phyloP scores from a whole-genome alignment of 2,797 vertebrate species.

The Rousettus madagascariensis region DNA sequence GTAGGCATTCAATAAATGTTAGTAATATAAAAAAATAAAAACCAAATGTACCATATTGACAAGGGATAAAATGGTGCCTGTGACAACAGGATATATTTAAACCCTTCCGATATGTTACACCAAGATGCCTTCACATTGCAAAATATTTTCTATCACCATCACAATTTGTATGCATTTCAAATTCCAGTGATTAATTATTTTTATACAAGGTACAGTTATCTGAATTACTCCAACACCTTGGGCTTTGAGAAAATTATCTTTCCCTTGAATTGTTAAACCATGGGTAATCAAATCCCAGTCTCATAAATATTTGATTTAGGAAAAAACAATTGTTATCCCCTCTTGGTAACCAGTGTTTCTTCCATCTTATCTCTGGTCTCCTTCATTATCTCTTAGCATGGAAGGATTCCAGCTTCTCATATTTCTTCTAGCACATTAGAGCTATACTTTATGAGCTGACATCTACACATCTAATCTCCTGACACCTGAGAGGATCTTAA shows the following conservation, averaged over 20 bases:
- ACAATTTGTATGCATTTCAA: slow-evolving; percentile 51
- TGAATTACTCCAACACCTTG: slow-evolving; percentile 54
- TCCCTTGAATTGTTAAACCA: slow-evolving; percentile 64
- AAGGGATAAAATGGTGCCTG: background rate
- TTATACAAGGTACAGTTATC: slow-evolving; percentile 43
- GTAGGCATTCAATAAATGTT: slow-evolving; percentile 8
- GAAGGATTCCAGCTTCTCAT: slow-evolving; percentile 28
- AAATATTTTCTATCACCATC: slow-evolving; percentile 49
- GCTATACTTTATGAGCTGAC: slow-evolving; percentile 49
- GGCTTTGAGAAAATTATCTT: slow-evolving; percentile 53
- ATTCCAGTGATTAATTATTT: slow-evolving; percentile 61
- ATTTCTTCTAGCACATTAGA: slow-evolving; percentile 17
- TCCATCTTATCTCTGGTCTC: slow-evolving; percentile 47
- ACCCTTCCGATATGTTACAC: slow-evolving; percentile 21
- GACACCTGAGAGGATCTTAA: slow-evolving; percentile 63
- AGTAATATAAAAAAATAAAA: slow-evolving; percentile 54
- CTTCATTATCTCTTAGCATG: slow-evolving; percentile 70
- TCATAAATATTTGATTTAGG: slow-evolving; percentile 77
- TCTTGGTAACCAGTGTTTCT: slow-evolving; percentile 61
- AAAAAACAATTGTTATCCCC: slow-evolving; percentile 51
- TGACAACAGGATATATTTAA: slow-evolving; percentile 54
- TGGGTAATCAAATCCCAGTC: slow-evolving; percentile 61
- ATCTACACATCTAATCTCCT: slow-evolving; percentile 59
- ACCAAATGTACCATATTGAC: slow-evolving; percentile 23
- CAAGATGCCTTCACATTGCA: background rate